Evolutionary conservation across 2,888 invertebrate species (phyloP), one percentile per base, ranked within the genome.

Genomic region (Acanthosoma haemorrhoidale): DNA sequence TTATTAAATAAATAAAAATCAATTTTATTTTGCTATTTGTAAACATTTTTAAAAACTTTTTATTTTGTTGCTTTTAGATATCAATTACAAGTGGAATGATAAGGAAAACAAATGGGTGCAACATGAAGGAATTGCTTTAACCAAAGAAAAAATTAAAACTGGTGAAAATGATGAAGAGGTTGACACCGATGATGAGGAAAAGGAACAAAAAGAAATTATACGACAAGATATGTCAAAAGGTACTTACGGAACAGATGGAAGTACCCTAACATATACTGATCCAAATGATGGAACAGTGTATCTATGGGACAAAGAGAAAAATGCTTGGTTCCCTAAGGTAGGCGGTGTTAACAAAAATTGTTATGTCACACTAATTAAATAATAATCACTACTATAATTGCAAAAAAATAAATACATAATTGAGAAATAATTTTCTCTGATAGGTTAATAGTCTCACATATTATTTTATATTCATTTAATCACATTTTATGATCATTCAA

Each of bases 321-420:
- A 87, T 77, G 96, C 96, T 4, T 99, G 97, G 96, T 91, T 97
- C 81, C 97, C 97, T 0, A 94, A 94, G 85, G 85, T 86, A 75
- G 8, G 21, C n/a, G n/a, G n/a, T n/a, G 9, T 13, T 11, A 5
- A 41, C 43, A 41, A 11, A 6, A 41, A 36, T 36, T 36, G 8
- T 36, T 8, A 36, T 36, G 6, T 36, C 36, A 6, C 36, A 9
- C 8, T 36, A 36, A 9, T 36, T 36, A 9, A 36, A 9, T 8
- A 9, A 36, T n/a, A n/a, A n/a, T n/a, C n/a, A n/a, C n/a, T n/a
- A n/a, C n/a, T n/a, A n/a, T n/a, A n/a, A n/a, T n/a, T n/a, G n/a
- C n/a, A n/a, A n/a, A n/a, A n/a, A n/a, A n/a, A n/a, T n/a, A n/a
- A n/a, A n/a, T n/a, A n/a, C n/a, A n/a, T n/a, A n/a, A n/a, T n/a